Percentiles rank a stretch among this genome's conserved stretches.
Evolutionary conservation across 37 sponge, comb jelly and placozoan genomes (phyloP).

Genomic region (Tethya wilhelma): DNA sequence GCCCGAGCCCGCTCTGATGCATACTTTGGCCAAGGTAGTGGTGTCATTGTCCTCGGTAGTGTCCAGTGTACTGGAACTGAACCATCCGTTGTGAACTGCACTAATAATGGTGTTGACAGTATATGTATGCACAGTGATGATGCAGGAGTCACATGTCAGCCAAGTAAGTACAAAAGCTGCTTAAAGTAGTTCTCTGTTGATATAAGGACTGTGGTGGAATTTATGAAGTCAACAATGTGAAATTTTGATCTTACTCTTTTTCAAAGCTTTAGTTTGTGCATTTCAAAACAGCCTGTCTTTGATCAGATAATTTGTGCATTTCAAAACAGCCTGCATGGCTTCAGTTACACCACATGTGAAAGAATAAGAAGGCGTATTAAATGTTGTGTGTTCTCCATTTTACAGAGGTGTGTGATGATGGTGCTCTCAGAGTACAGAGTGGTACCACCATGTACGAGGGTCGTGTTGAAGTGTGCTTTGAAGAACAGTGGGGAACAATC

Average conservation of each 20-base stretch:
- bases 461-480: conserved; percentile 44
- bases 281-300: no score
- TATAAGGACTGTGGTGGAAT: no score
- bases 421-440: conserved; percentile 11
- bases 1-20: background rate
- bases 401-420: conserved; percentile 25
- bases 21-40: conserved; percentile 9
- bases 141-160: conserved; percentile 19
- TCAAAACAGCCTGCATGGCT: no score
- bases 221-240: no score
- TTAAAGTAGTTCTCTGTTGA: no score
- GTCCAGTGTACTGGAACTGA: conserved; percentile 38
- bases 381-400: background rate
- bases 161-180: conserved; percentile 7
- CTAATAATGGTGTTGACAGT: background rate
- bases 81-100: background rate
- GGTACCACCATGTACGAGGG: conserved; percentile 7
- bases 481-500: conserved; percentile 16
- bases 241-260: no score
- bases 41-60: conserved; percentile 1
- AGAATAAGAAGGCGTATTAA: background rate
- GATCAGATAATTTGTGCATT: no score
- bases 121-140: conserved; percentile 16
- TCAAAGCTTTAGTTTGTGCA: no score
- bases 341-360: background rate